A percentile compares a stretch with the other conserved stretches of the same genome.
These are phyloP conservation scores for Oreochromis aureus DNA, from an alignment of 2,113 vertebrate species.

Conservation along the genomic window DNA sequence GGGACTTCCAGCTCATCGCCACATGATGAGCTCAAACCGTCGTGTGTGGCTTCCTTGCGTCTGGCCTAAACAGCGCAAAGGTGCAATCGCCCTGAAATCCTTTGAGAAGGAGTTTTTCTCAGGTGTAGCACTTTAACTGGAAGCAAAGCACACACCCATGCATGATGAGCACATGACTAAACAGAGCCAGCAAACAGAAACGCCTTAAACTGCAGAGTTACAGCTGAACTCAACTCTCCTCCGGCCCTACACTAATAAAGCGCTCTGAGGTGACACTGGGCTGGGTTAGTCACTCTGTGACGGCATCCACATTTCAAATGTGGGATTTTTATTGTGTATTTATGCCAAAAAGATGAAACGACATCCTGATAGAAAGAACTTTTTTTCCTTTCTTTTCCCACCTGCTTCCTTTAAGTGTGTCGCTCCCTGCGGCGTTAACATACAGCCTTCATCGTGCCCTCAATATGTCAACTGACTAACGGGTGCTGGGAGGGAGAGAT, in stretches of 20 bases:
- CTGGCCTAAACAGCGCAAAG: background rate
- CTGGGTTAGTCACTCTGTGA: background rate
- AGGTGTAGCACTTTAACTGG: background rate
- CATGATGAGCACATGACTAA: background rate
- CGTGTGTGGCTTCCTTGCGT: background rate
- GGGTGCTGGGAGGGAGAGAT: background rate
- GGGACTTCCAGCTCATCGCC: background rate
- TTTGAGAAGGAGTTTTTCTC: background rate
- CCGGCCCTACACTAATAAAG: background rate
- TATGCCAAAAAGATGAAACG: background rate
- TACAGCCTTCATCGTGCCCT: background rate
- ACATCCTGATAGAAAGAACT: background rate
- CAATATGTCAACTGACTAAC: constrained; percentile 9
- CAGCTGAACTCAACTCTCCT: background rate
- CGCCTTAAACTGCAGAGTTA: background rate
- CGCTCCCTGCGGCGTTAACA: background rate
- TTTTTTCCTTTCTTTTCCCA: background rate
- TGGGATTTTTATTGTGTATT: background rate
- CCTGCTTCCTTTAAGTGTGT: background rate
- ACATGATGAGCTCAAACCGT: background rate
- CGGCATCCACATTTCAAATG: background rate
- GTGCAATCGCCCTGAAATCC: background rate
- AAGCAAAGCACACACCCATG: background rate
- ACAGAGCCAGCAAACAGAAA: accelerated
- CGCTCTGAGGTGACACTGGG: accelerated